phyloP scores from a whole-genome alignment of 1,140 invertebrate species.

The Procambarus virginalis region DNA sequence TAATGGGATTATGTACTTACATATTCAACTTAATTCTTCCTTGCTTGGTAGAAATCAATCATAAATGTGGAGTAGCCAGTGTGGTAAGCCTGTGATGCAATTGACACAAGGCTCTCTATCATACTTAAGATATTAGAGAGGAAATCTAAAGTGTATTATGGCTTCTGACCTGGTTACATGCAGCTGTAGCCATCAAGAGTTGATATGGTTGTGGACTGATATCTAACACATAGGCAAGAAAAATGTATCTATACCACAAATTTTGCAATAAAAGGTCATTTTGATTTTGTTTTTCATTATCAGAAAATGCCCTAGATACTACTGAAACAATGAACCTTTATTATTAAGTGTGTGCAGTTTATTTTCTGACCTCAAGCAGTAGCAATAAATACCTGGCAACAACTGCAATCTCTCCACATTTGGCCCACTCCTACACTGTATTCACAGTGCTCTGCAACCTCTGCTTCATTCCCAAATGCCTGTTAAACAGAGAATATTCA shows the following conservation, averaged over 20 bases:
- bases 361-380: too few species aligned
- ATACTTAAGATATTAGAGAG: not conserved
- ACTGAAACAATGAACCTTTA: too few species aligned
- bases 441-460: too few species aligned
- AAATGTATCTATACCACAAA: conserved; percentile 18
- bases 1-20: conserved; percentile 49
- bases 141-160: not conserved
- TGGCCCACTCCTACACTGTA: too few species aligned
- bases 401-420: too few species aligned
- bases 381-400: too few species aligned
- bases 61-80: conserved; percentile 2
- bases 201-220: conserved; percentile 12
- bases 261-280: conserved; percentile 31
- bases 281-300: not conserved
- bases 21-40: conserved; percentile 20
- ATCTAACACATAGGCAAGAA: not conserved
- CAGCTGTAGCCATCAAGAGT: conserved; percentile 9
- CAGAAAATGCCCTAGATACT: too few species aligned
- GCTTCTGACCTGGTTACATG: not conserved
- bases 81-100: not conserved
- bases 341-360: too few species aligned
- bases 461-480: too few species aligned
- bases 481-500: too few species aligned
- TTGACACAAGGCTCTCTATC: not conserved
- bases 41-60: not conserved